Conservation (phyloP, 2,888 invertebrate genomes). For the Gortyna flavago region DNA sequence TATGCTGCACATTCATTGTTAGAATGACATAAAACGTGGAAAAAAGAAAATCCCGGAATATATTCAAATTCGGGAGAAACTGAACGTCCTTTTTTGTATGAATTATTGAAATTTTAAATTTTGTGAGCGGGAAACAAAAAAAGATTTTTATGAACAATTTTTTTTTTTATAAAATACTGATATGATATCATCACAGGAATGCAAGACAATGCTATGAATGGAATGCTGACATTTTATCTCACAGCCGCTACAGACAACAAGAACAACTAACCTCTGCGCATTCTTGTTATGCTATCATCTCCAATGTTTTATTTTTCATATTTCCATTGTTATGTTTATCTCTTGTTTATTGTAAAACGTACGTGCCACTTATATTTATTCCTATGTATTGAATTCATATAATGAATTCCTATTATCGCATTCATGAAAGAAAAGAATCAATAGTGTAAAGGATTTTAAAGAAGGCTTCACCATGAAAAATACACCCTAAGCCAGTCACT, state of each 20-base stretch:
- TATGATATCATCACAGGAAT: conserved; percentile 9
- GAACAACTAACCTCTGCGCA: conserved; percentile 13
- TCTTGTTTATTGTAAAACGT: conserved; percentile 46
- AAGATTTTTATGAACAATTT: too few species aligned
- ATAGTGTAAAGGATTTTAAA: not conserved
- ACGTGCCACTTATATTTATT: conserved; percentile 37
- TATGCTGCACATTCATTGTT: not conserved
- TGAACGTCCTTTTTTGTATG: not conserved
- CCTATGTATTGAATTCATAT: conserved; percentile 13
- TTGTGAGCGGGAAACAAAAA: not conserved
- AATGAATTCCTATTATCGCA: conserved; percentile 2
- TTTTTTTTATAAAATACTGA: too few species aligned
- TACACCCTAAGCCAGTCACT: not conserved
- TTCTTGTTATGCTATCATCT: conserved; percentile 31
- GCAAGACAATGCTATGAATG: conserved; percentile 1
- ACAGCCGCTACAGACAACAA: not conserved
- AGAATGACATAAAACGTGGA: not conserved
- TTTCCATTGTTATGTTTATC: conserved; percentile 40
- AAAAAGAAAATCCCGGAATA: too few species aligned
- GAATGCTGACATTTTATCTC: conserved; percentile 22
- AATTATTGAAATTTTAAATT: not conserved
- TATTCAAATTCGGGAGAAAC: not conserved
- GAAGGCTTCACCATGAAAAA: not conserved
- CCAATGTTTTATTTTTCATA: conserved; percentile 31
- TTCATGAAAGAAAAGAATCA: not conserved